phyloP scores from a whole-genome alignment of 2,888 invertebrate genomes.

The Hoplodrina ambigua region DNA sequence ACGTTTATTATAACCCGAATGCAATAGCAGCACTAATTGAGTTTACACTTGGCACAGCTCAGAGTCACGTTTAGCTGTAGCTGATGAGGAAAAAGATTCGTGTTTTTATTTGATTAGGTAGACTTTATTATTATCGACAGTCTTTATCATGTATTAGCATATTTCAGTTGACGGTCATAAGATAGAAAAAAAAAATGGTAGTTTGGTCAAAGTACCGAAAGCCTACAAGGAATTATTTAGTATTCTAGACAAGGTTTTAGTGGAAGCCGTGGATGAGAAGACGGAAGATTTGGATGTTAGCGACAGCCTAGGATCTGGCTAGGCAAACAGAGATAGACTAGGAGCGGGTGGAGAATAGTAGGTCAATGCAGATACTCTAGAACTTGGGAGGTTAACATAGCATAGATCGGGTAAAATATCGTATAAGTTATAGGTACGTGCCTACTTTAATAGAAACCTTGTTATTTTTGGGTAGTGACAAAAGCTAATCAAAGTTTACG shows the following conservation, averaged over 20 bases:
- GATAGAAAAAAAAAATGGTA: not conserved
- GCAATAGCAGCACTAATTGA: conserved; percentile 17
- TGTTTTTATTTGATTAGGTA: conserved; percentile 9
- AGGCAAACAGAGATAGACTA: not conserved
- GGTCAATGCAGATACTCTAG: not conserved
- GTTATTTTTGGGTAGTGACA: not conserved
- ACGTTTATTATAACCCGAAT: conserved; percentile 6
- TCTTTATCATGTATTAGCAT: not conserved
- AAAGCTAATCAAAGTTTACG: conserved; percentile 7
- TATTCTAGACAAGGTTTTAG: not conserved
- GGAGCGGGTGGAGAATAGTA: too few relatives aligned
- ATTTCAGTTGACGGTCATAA: not conserved
- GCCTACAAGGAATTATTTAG: too few relatives aligned
- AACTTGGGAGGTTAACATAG: too few relatives aligned
- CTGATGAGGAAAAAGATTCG: conserved; percentile 10
- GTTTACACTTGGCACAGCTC: conserved; percentile 30
- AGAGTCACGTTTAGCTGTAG: conserved; percentile 33
- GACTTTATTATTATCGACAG: not conserved
- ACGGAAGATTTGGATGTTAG: not conserved
- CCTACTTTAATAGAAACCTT: not conserved
- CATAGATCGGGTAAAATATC: too few relatives aligned
- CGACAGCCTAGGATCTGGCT: too few relatives aligned
- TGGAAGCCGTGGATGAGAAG: not conserved
- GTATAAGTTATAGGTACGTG: not conserved
- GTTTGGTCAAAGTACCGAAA: too few relatives aligned